Conservation (phyloP, 2,113 vertebrate species). For the Brachyhypopomus gauderio region DNA sequence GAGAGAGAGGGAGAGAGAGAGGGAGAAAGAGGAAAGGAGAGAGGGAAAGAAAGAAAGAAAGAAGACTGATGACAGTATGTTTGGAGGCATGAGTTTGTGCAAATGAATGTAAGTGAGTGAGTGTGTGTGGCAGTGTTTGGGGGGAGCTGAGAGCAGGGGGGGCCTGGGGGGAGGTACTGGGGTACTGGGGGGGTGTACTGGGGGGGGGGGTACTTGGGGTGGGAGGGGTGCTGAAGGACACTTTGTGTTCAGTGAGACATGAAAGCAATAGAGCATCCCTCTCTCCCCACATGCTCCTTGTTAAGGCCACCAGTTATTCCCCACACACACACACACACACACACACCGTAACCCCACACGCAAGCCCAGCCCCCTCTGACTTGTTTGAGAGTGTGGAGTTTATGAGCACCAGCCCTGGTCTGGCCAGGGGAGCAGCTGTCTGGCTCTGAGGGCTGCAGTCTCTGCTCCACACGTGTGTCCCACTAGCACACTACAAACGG, state of each 20-base stretch:
- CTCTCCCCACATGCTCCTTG: conserved; percentile 67
- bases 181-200: too few species aligned
- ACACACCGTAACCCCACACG: conserved; percentile 45
- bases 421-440: conserved; percentile 31
- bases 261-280: conserved; percentile 49
- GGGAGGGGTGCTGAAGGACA: background rate
- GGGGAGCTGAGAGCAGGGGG: too few species aligned
- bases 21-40: conserved; percentile 24
- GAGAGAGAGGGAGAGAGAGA: conserved; percentile 1
- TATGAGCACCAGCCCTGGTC: conserved; percentile 74
- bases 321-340: conserved; percentile 52
- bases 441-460: conserved; percentile 56
- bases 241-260: conserved; percentile 51
- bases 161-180: too few species aligned
- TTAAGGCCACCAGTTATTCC: conserved; percentile 56
- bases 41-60: conserved; percentile 5
- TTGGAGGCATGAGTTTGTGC: background rate
- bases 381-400: conserved; percentile 72
- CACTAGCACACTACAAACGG: conserved; percentile 57
- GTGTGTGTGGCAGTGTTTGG: background rate
- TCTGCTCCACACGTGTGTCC: conserved; percentile 76
- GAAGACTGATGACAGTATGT: background rate
- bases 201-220: too few species aligned
- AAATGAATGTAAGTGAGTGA: background rate
- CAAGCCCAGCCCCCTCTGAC: conserved; percentile 38